phyloP scores from a whole-genome alignment of 1,140 invertebrate species.

The Colletes latitarsis region DNA sequence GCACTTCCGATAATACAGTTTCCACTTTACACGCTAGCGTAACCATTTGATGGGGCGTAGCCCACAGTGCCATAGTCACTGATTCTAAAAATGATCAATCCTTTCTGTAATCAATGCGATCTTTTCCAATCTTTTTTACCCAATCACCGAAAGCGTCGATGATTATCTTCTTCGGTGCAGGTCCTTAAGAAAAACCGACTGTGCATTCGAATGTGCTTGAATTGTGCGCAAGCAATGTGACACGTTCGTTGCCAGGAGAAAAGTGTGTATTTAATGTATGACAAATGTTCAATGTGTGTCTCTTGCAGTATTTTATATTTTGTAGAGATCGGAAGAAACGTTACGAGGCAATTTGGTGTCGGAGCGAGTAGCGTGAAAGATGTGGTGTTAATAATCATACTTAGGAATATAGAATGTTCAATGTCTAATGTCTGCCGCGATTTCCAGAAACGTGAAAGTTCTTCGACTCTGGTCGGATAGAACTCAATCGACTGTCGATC shows the following conservation, averaged over 20 bases:
- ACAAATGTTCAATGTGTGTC: neutral
- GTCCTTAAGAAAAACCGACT: neutral
- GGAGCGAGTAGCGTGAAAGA: too few relatives aligned
- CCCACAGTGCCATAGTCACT: slow-evolving; percentile 74
- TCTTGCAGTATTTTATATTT: too few relatives aligned
- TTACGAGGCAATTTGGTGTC: too few relatives aligned
- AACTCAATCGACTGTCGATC: too few relatives aligned
- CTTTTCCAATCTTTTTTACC: neutral
- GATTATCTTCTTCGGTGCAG: slow-evolving; percentile 19
- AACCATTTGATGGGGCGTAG: slow-evolving; percentile 74
- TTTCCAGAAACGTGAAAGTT: too few relatives aligned
- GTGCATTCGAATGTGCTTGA: slow-evolving; percentile 40
- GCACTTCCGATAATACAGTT: slow-evolving; percentile 57
- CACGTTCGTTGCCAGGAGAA: neutral
- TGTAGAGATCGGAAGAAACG: too few relatives aligned
- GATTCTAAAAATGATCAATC: slow-evolving; percentile 69
- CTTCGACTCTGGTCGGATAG: too few relatives aligned
- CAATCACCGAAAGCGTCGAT: slow-evolving; percentile 55
- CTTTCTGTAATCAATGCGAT: slow-evolving; percentile 3
- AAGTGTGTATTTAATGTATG: neutral
- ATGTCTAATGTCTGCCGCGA: too few relatives aligned
- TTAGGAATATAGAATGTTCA: neutral
- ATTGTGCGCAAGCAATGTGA: slow-evolving; percentile 26
- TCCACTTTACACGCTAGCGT: slow-evolving; percentile 76
- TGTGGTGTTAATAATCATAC: neutral